Percentiles rank a stretch among this genome's conserved stretches.
Evolutionary conservation across 1,140 invertebrate species (phyloP).

Genomic region (Drosophila busckii): DNA sequence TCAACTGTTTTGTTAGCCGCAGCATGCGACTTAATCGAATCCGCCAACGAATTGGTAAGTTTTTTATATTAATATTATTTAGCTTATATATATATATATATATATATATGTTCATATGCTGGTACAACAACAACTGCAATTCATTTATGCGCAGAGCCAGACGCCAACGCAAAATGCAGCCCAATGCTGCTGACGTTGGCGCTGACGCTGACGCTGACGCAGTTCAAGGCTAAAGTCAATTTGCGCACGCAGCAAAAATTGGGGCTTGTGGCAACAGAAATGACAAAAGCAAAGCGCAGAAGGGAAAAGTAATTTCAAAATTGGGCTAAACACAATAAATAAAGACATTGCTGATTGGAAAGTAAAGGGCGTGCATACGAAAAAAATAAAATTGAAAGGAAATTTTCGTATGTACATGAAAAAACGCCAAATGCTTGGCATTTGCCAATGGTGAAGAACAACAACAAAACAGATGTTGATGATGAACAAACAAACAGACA

Average conservation of each 20-base stretch:
- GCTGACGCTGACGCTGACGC: slow-evolving; percentile 15
- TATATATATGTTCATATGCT: not conserved
- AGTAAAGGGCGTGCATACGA: slow-evolving; percentile 44
- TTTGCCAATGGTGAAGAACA: slow-evolving; percentile 11
- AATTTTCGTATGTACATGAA: slow-evolving; percentile 35
- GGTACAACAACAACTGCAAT: no score
- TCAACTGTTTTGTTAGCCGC: no score
- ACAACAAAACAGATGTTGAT: slow-evolving; percentile 4
- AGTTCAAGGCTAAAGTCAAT: slow-evolving; percentile 43
- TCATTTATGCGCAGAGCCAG: no score
- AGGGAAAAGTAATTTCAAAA: slow-evolving; percentile 21
- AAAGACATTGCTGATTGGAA: slow-evolving; percentile 48
- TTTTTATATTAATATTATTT: not conserved
- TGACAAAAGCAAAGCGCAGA: not conserved
- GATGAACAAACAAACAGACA: slow-evolving; percentile 20
- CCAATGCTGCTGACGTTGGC: no score
- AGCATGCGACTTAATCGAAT: no score
- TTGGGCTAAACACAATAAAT: slow-evolving; percentile 17
- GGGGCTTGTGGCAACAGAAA: slow-evolving; percentile 3
- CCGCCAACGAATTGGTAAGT: not conserved
- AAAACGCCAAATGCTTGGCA: slow-evolving; percentile 34
- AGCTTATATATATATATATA: not conserved
- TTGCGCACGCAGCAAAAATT: slow-evolving; percentile 15
- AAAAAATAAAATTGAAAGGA: slow-evolving; percentile 50
- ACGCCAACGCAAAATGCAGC: slow-evolving; percentile 33